Evolutionary conservation across 2,888 invertebrate species (phyloP).

Genomic region (Hypomecis punctinalis): DNA sequence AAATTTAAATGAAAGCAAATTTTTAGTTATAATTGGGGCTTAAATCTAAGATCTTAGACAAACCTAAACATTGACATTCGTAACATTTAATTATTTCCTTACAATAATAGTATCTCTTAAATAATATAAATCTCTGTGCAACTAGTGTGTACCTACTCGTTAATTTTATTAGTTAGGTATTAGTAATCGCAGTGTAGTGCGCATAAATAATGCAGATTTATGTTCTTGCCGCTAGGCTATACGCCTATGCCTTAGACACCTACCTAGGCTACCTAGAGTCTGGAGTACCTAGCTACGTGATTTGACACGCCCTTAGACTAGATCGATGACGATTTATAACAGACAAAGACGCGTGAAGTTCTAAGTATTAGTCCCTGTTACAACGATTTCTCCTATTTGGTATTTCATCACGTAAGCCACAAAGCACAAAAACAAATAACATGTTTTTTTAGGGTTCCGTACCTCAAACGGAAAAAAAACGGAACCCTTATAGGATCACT

Average conservation of each 20-base stretch:
- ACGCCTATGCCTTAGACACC: not conserved
- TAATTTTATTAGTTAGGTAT: constrained; percentile 55
- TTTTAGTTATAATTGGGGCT: too few species aligned
- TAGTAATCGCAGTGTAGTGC: constrained; percentile 57
- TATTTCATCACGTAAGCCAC: too few species aligned
- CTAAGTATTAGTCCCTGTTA: too few species aligned
- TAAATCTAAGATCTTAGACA: not conserved
- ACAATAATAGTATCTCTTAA: constrained; percentile 32
- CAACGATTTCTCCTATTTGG: too few species aligned
- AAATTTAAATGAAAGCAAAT: too few species aligned
- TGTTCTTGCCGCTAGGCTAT: constrained; percentile 39
- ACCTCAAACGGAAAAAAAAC: too few species aligned
- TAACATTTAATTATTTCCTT: constrained; percentile 9
- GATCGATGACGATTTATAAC: not conserved
- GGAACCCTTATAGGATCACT: too few species aligned
- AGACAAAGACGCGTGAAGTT: not conserved
- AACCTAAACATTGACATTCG: not conserved
- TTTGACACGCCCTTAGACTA: constrained; percentile 21
- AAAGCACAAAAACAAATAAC: too few species aligned
- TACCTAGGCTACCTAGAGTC: not conserved
- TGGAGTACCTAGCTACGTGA: constrained; percentile 19
- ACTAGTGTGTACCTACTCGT: constrained; percentile 35
- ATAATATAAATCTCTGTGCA: constrained; percentile 45
- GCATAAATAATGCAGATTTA: constrained; percentile 58
- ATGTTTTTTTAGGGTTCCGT: too few species aligned